Evolutionary conservation across 2,797 vertebrate species (phyloP), one percentile per base, ranked within the genome.

Genomic region (Enteromius afrohamiltoni): DNA sequence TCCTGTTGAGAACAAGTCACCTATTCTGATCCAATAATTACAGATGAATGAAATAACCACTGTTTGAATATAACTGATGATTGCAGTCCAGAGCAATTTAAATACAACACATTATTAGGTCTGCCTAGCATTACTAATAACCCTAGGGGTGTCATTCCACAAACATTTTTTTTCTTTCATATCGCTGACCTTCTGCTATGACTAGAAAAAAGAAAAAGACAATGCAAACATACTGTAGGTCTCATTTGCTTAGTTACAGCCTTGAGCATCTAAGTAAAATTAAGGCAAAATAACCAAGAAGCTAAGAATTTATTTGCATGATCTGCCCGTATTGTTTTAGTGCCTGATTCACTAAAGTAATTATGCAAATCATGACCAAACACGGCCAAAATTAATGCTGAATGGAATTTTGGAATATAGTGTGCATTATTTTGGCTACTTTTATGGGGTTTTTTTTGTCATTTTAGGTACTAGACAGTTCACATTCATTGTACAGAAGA

Each of bases 171-270:
- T 23, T 64, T 5, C 53, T 42, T 34, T 77, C 73, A 77, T 70
- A 77, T 42, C 42, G 69, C 21, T 55, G 26, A 79, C 69, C 70
- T 68, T 45, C 69, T 34, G 31, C 47, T 68, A 31, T 31, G 45
- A 75, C 70, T 34, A 47, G 49, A 80, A 76, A 71, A 26, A 58
- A 49, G 40, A 29, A 69, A 29, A 65, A 37, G 49, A 65, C 68
- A 82, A 53, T 47, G 64, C 29, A 58, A 76, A 68, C 77, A 70
- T 79, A n/a, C n/a, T n/a, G n/a, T n/a, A 60, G 3, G 0, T 31
- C 3, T 31, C 31, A 31, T 31, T 31, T 31, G 31, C 31, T 31
- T 31, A 31, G 31, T 31, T 31, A 3, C 31, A 31, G 31, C 31
- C 31, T 31, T 31, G 2, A 31, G 31, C 31, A 2, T 31, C 31